Base-by-base conservation (phyloP, 2,797 vertebrate genomes). In the Nannoperca australis region DNA sequence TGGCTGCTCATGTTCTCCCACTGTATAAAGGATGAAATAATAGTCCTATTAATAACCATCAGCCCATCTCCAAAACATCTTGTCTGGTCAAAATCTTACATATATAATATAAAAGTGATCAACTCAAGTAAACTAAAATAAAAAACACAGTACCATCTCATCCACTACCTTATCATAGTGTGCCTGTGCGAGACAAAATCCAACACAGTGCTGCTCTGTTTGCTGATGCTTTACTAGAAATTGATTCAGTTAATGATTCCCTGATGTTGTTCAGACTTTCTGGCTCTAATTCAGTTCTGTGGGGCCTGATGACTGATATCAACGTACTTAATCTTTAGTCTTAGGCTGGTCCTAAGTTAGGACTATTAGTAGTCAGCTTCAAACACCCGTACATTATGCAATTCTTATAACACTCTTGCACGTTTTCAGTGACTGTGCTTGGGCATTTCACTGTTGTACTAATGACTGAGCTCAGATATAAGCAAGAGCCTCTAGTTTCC, bases 181-280 rank as follows among this genome's bases (percentile, higher is more conserved):
- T 14, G 42, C 50, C 42, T 56, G 10, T 17, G 6, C 0, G 13
- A 50, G 49, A 73, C 40, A 81, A 76, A 68, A 73, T 27, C 8
- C 60, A 56, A 70, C 55, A 82, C 56, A 56, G 34, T 12, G 47
- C 36, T 55, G 64, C 59, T 81, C 20, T 73, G 58, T 69, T 68
- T 73, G 12, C 30, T 66, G 47, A 65, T 62, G 5, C 32, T 76
- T 64, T 42, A 45, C 49, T 38, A 72, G 27, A 49, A 27, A 24
- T 40, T 42, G 12, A 78, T 78, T 71, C 15, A 55, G 38, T 77
- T 47, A 76, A 58, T 72, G 49, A 78, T 69, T 82, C 30, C 56
- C 45, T 65, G 42, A 78, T 79, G 72, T 64, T 50, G 40, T 71
- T 69, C 13, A 56, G 66, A 54, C 45, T 27, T 63, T 40, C 51